These are phyloP conservation scores for Oscheius sp. DNA, from an alignment of 2,888 invertebrate species.

Conservation along the genomic window DNA sequence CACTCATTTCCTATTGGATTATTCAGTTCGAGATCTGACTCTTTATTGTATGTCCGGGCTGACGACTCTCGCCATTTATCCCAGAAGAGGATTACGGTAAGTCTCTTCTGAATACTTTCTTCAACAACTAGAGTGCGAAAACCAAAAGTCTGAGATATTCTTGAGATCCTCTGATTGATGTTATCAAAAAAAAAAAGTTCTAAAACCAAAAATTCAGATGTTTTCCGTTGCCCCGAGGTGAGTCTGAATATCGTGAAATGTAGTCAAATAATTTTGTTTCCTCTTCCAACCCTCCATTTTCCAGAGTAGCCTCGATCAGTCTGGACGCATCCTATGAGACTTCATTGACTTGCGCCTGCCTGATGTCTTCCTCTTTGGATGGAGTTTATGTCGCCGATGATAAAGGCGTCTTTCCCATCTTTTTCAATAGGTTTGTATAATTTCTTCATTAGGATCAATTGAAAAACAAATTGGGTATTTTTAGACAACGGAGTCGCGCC, in stretches of 20 bases:
- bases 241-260: no score
- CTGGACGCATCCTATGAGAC: constrained; percentile 49
- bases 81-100: constrained; percentile 46
- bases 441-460: not conserved
- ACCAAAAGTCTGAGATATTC: not conserved
- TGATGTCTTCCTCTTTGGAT: constrained; percentile 41
- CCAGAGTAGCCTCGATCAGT: constrained; percentile 49
- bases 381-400: constrained; percentile 52
- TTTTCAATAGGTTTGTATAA: constrained; percentile 42
- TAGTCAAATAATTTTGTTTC: no score
- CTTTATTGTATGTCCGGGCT: constrained; percentile 52
- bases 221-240: no score
- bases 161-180: not conserved
- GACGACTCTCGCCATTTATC: constrained; percentile 51
- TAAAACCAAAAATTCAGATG: no score
- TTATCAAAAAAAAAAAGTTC: no score
- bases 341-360: constrained; percentile 42
- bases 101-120: not conserved
- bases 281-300: not conserved
- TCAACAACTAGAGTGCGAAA: not conserved
- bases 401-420: constrained; percentile 47
- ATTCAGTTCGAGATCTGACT: constrained; percentile 42
- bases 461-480: not conserved
- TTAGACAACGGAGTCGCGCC: constrained; percentile 1
- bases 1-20: constrained; percentile 50